Evolutionary conservation across 2,888 invertebrate genomes (phyloP).

Genomic region (Drosophila limbata): DNA sequence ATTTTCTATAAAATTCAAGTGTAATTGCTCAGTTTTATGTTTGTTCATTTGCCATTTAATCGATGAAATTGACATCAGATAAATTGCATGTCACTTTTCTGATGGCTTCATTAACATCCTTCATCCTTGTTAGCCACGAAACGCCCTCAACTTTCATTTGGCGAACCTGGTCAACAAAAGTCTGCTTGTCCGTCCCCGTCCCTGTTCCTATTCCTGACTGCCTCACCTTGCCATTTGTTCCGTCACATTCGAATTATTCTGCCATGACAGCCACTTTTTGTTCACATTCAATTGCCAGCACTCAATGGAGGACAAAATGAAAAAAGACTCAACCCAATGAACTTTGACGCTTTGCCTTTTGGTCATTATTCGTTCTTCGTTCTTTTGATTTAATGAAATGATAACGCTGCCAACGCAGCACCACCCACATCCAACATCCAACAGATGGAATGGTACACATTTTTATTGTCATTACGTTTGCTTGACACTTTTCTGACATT

Average conservation of each 20-base stretch:
- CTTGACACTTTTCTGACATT: slow-evolving; percentile 50
- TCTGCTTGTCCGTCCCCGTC: slow-evolving; percentile 30
- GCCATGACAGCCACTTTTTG: slow-evolving; percentile 41
- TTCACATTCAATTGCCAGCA: slow-evolving; percentile 72
- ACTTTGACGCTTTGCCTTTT: slow-evolving; percentile 51
- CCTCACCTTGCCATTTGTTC: slow-evolving; percentile 22
- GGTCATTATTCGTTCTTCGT: slow-evolving; percentile 54
- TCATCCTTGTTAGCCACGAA: slow-evolving; percentile 9
- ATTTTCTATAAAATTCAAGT: neutral
- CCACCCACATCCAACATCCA: neutral
- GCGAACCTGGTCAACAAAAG: slow-evolving; percentile 53
- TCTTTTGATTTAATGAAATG: slow-evolving; percentile 75
- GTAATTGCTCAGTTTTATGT: slow-evolving; percentile 3
- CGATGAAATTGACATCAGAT: slow-evolving; percentile 34
- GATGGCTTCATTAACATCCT: slow-evolving; percentile 49
- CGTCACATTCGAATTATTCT: slow-evolving; percentile 54
- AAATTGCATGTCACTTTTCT: slow-evolving; percentile 56
- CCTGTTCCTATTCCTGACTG: neutral
- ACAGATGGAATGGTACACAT: slow-evolving; percentile 47
- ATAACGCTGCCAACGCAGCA: slow-evolving; percentile 50
- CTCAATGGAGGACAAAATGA: slow-evolving; percentile 40
- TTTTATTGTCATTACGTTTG: slow-evolving; percentile 67
- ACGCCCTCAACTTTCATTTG: slow-evolving; percentile 35
- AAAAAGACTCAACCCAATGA: slow-evolving; percentile 31
- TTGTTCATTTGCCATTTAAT: slow-evolving; percentile 1